A percentile compares a stretch with the other conserved stretches of the same genome.
Evolutionary conservation across 2,888 invertebrate genomes (phyloP).

Genomic region (Meghimatium bilineatum): DNA sequence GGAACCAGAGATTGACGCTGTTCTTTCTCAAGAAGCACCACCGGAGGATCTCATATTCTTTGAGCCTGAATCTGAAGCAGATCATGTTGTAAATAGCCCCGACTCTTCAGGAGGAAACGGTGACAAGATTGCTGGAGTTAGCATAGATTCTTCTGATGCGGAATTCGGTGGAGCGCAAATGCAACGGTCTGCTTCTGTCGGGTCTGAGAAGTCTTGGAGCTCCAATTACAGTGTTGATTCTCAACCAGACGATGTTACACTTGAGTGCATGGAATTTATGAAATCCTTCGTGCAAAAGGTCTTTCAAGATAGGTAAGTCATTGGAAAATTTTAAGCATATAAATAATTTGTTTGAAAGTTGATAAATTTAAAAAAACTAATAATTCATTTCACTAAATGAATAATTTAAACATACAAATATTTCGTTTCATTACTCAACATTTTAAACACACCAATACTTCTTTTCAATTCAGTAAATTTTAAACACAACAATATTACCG

Average conservation of each 20-base stretch:
- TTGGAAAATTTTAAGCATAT: too few relatives aligned
- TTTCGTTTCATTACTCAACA: too few relatives aligned
- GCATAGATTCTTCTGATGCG: slow-evolving; percentile 69
- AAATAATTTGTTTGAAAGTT: too few relatives aligned
- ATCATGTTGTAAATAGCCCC: slow-evolving; percentile 45
- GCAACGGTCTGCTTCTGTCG: slow-evolving; percentile 65
- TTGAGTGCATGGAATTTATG: slow-evolving; percentile 82
- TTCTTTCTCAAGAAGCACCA: slow-evolving; percentile 51
- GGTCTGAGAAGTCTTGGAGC: slow-evolving; percentile 71
- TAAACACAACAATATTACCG: too few relatives aligned
- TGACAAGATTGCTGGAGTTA: slow-evolving; percentile 51
- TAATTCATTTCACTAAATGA: too few relatives aligned
- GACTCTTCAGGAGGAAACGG: slow-evolving; percentile 32
- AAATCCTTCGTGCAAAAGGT: slow-evolving; percentile 82
- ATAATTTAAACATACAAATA: too few relatives aligned
- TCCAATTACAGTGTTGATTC: slow-evolving; percentile 72
- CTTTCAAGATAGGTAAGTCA: slow-evolving; percentile 80
- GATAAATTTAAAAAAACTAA: too few relatives aligned
- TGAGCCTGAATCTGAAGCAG: slow-evolving; percentile 60
- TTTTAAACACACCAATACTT: too few relatives aligned
- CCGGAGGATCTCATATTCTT: slow-evolving; percentile 70
- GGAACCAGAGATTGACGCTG: slow-evolving; percentile 54
- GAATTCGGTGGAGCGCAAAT: slow-evolving; percentile 66
- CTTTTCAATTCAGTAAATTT: too few relatives aligned
- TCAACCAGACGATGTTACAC: slow-evolving; percentile 80